Percentiles rank a stretch among this genome's conserved stretches.
Conservation (phyloP, 2,113 vertebrate species). For the Oplegnathus fasciatus region DNA sequence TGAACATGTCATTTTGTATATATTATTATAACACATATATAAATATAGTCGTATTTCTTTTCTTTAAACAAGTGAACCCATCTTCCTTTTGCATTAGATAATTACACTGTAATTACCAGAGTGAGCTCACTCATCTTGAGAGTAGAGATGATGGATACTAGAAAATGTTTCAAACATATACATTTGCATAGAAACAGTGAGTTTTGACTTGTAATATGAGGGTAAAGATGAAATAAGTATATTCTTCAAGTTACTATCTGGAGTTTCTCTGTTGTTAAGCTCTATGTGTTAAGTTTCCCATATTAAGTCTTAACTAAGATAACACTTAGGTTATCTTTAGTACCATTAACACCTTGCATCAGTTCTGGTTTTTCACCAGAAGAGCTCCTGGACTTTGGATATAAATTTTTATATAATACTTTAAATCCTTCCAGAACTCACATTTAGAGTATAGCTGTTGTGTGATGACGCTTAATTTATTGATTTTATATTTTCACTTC, state of each 20-base stretch:
- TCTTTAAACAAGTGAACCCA: background rate
- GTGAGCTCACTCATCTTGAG: background rate
- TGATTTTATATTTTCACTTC: too few relatives aligned
- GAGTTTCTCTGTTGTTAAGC: background rate
- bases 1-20: background rate
- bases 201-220: background rate
- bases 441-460: too few relatives aligned
- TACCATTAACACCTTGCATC: too few relatives aligned
- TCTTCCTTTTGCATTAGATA: background rate
- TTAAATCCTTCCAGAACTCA: too few relatives aligned
- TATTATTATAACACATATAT: background rate
- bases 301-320: too few relatives aligned
- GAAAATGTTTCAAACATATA: too few relatives aligned
- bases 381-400: too few relatives aligned
- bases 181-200: too few relatives aligned
- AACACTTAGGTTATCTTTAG: too few relatives aligned
- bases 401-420: too few relatives aligned
- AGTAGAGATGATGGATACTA: background rate
- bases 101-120: background rate
- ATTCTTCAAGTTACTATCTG: background rate
- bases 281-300: background rate
- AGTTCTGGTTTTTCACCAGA: too few relatives aligned
- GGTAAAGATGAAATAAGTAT: background rate
- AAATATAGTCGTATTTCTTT: background rate
- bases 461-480: too few relatives aligned